These are phyloP conservation scores for Jacana jacana DNA, from an alignment of 2,113 vertebrate species.

Conservation along the genomic window DNA sequence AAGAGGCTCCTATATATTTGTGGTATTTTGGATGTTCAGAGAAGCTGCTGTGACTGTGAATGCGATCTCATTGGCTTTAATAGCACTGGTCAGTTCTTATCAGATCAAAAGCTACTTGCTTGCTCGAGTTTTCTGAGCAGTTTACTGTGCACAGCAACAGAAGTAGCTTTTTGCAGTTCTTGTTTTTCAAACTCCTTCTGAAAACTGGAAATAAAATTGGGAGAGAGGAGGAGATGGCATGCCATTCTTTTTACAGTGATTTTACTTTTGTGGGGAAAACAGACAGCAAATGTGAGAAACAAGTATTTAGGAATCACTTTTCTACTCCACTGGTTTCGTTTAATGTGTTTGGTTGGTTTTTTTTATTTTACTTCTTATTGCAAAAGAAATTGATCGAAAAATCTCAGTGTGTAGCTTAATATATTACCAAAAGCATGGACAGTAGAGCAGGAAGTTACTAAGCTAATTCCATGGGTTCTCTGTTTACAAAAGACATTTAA, in stretches of 20 bases:
- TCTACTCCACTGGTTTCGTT: neutral
- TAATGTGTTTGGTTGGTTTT: neutral
- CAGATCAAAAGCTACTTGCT: neutral
- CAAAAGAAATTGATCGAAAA: conserved; percentile 28
- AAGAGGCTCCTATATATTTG: neutral
- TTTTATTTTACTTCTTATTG: neutral
- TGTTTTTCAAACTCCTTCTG: neutral
- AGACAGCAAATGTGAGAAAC: neutral
- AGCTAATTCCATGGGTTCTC: neutral
- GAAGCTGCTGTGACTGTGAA: neutral
- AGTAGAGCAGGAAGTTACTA: neutral
- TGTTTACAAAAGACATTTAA: conserved; percentile 33
- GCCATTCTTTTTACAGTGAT: neutral
- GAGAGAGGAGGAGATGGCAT: neutral
- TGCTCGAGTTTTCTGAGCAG: neutral
- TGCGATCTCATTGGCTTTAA: neutral
- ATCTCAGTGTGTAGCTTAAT: neutral
- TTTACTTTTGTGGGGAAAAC: neutral
- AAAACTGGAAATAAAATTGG: neutral
- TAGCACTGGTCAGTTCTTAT: neutral
- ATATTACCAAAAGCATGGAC: neutral
- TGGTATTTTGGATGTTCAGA: neutral
- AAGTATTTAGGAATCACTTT: neutral
- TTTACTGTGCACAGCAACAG: neutral
- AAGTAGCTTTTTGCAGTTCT: neutral